Evolutionary conservation across 2,113 vertebrate species (phyloP), one percentile per base, ranked within the genome.

Genomic region (Lepisosteus osseus): DNA sequence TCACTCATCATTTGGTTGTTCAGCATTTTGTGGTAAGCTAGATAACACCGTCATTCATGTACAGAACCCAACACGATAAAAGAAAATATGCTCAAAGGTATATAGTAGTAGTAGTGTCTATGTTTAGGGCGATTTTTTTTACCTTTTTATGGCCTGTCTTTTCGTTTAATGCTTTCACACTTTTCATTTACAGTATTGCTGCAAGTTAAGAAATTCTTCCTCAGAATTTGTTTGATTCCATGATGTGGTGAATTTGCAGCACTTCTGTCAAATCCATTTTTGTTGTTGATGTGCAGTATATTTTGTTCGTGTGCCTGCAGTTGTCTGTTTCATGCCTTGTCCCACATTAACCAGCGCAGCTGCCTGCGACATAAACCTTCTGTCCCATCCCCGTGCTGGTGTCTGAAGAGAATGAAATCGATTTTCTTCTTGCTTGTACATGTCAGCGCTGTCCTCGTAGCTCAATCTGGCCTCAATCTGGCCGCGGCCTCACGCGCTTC

Each of bases 121-220:
- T 64, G 11, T 13, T 42, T 63, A 11, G 29, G 3, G 2, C 42
- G 0, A 12, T 14, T 61, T 43, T 41, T 65, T 65, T 41, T 41
- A 64, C 1, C 29, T 2, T 29, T 29, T 8, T 47, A n/a, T 66
- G 64, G 40, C 63, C 8, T 6, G 63, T 9, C n/a, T 47, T 66
- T 66, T 15, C 64, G n/a, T 44, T 66, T 44, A 47, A 66, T 66
- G 64, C 14, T 11, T 66, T 47, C 43, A 66, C 41, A n/a, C 64
- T 66, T 6, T 51, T 66, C 6, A n/a, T 7, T 66, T 66, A 44
- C 64, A 66, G 64, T 42, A 66, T 47, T 66, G 62, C 43, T 66
- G 41, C 63, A 44, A 44, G 63, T 66, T 42, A 43, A 6, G 42
- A 66, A 66, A 47, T 66, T 51, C 1, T 51, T 5, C 47, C 47